Evolutionary conservation across 2,888 invertebrate species (phyloP).

Genomic region (Nowickia ferox): DNA sequence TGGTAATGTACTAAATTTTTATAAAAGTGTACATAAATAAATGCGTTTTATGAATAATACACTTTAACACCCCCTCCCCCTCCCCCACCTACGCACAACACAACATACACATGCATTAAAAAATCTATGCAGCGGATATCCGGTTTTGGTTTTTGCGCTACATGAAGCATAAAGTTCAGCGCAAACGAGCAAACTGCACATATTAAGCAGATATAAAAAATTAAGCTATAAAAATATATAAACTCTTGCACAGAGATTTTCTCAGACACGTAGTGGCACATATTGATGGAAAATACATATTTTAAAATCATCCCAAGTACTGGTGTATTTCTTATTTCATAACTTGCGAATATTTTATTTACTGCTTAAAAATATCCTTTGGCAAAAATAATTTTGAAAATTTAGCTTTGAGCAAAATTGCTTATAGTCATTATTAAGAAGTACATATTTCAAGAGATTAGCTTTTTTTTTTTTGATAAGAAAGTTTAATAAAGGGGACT

Average conservation of each 20-base stretch:
- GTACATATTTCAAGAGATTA: too few relatives aligned
- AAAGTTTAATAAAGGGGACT: too few relatives aligned
- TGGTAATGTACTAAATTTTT: background rate
- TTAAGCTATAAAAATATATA: background rate
- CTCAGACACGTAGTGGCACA: background rate
- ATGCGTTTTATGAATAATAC: conserved; percentile 49
- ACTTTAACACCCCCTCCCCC: conserved; percentile 13
- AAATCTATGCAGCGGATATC: conserved; percentile 68
- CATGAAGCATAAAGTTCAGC: conserved; percentile 60
- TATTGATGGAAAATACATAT: background rate
- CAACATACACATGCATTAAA: conserved; percentile 9
- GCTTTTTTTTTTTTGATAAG: too few relatives aligned
- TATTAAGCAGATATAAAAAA: conserved; percentile 14
- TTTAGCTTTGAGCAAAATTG: too few relatives aligned
- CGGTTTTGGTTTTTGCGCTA: conserved; percentile 66
- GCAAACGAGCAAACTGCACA: conserved; percentile 5
- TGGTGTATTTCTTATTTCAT: too few relatives aligned
- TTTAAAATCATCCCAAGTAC: background rate
- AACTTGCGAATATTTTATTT: too few relatives aligned
- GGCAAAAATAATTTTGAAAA: too few relatives aligned
- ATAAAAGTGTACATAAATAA: conserved; percentile 19
- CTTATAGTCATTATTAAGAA: too few relatives aligned
- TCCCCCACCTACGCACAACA: background rate
- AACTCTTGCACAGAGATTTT: background rate
- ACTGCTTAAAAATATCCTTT: too few relatives aligned